These are phyloP conservation scores for Ptilodon capucinus DNA, from an alignment of 2,888 invertebrate genomes.

Conservation along the genomic window DNA sequence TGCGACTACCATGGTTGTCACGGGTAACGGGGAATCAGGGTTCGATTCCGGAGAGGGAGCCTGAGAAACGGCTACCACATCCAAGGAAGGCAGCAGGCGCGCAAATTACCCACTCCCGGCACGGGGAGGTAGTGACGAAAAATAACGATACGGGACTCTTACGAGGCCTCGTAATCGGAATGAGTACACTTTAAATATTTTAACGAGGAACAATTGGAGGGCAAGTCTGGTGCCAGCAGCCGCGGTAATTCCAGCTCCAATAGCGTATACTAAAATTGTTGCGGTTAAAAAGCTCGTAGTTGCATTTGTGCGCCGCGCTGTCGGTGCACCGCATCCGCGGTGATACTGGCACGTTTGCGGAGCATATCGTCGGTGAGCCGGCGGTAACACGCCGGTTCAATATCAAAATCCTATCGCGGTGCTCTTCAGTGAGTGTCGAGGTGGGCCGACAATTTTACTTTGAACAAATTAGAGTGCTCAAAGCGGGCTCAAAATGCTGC, in stretches of 20 bases:
- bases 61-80: constrained; percentile 87
- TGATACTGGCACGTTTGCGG: constrained; percentile 50
- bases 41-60: constrained; percentile 88
- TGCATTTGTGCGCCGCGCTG: constrained; percentile 75
- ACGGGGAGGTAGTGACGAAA: constrained; percentile 84
- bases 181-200: constrained; percentile 81
- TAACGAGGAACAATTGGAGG: constrained; percentile 85
- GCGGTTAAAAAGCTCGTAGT: constrained; percentile 86
- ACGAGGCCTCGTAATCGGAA: constrained; percentile 81
- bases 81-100: constrained; percentile 88
- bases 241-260: constrained; percentile 88
- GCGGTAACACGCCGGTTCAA: constrained; percentile 45
- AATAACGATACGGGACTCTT: constrained; percentile 85
- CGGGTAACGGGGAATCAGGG: constrained; percentile 89
- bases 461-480: constrained; percentile 87
- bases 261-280: constrained; percentile 88
- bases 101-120: constrained; percentile 63
- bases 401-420: constrained; percentile 45
- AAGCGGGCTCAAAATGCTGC: constrained; percentile 78
- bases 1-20: constrained; percentile 86
- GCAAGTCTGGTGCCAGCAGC: constrained; percentile 87
- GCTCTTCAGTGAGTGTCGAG: constrained; percentile 47
- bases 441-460: constrained; percentile 81
- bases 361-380: constrained; percentile 49
- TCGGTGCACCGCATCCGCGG: constrained; percentile 69